Evolutionary conservation across 2,888 invertebrate genomes (phyloP).

Genomic region (Cancer borealis): DNA sequence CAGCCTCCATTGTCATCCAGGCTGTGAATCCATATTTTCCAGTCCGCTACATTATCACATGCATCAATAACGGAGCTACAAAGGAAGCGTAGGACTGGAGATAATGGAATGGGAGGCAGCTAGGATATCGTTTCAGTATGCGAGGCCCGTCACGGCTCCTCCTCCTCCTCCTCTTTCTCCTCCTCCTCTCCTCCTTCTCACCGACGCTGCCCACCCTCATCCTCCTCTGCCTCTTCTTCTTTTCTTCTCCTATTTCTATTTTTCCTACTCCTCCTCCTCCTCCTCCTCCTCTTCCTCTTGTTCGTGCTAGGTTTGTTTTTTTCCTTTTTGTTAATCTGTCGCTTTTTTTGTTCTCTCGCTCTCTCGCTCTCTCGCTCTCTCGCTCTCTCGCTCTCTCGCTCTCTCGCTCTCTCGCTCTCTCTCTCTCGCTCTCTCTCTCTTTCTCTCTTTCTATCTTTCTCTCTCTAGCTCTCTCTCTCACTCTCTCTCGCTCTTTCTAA

Average conservation of each 20-base stretch:
- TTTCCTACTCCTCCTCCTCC: not conserved
- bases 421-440: not conserved
- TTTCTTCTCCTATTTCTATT: not conserved
- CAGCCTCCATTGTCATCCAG: constrained; percentile 1
- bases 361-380: no score
- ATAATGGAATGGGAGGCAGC: not conserved
- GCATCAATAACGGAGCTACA: constrained; percentile 15
- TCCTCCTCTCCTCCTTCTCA: not conserved
- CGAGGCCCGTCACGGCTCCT: not conserved
- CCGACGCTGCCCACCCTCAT: not conserved
- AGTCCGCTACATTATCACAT: constrained; percentile 9
- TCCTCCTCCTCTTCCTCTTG: not conserved
- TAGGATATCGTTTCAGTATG: constrained; percentile 8
- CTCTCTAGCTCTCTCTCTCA: constrained; percentile 3
- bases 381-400: no score
- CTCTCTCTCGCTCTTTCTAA: not conserved
- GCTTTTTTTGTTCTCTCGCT: no score
- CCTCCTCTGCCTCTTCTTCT: not conserved
- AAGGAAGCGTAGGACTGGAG: constrained; percentile 15
- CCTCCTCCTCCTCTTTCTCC: not conserved
- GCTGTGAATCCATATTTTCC: constrained; percentile 36
- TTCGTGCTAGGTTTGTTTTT: not conserved
- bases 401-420: not conserved
- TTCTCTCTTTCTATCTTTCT: not conserved
- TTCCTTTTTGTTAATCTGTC: not conserved